These are phyloP conservation scores for Platycnemis pennipes DNA, from an alignment of 2,888 invertebrate genomes.

Conservation along the genomic window DNA sequence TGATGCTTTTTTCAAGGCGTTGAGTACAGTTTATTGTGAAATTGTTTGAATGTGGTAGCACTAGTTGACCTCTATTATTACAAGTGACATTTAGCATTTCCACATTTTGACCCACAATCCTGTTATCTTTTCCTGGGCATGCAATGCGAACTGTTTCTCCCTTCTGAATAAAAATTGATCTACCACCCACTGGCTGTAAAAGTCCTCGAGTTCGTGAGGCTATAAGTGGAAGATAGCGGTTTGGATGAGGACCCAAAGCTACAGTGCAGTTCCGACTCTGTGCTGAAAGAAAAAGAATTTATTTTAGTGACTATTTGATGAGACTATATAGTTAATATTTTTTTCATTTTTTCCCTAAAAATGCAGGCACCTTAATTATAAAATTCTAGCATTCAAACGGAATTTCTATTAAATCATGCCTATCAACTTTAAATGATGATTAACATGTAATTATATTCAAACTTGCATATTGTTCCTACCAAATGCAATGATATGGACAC, in stretches of 20 bases:
- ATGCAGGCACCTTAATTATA: no score
- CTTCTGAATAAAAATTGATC: not conserved
- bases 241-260: conserved; percentile 39
- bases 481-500: no score
- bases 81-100: not conserved
- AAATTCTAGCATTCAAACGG: no score
- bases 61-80: not conserved
- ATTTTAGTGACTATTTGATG: no score
- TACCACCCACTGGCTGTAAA: not conserved
- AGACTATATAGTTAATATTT: no score
- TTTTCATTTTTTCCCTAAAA: no score
- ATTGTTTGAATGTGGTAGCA: not conserved
- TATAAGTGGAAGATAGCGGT: not conserved
- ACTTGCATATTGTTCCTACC: no score
- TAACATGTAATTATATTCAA: no score
- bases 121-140: conserved; percentile 34
- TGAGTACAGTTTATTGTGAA: conserved; percentile 1
- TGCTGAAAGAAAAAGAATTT: not conserved
- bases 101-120: not conserved
- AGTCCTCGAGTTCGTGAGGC: not conserved
- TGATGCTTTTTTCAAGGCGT: not conserved
- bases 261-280: not conserved
- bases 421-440: no score
- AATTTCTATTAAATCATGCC: no score
- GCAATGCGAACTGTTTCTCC: not conserved